Evolutionary conservation across 2,888 invertebrate genomes (phyloP).

Genomic region (Anaspis maculata): DNA sequence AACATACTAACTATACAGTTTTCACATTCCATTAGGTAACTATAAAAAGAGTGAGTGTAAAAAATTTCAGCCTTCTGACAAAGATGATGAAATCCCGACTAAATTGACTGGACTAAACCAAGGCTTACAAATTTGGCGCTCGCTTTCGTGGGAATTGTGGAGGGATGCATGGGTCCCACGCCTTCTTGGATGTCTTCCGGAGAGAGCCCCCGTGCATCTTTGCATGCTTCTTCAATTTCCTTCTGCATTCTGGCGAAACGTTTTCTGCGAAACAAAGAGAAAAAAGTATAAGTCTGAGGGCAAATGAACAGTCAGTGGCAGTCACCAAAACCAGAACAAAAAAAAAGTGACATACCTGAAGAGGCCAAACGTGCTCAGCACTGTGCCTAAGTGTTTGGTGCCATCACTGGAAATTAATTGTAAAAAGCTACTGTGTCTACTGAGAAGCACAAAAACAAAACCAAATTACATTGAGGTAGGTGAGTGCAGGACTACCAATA

Average conservation of each 20-base stretch:
- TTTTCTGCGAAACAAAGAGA: conserved; percentile 59
- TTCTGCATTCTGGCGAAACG: conserved; percentile 80
- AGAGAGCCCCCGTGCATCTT: conserved; percentile 54
- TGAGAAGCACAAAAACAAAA: conserved; percentile 13
- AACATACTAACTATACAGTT: too few species aligned
- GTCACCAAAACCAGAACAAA: conserved; percentile 1
- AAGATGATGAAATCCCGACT: conserved; percentile 1
- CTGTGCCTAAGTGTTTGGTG: conserved; percentile 60
- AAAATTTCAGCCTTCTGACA: background rate
- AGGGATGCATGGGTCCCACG: conserved; percentile 29
- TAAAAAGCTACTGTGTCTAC: conserved; percentile 19
- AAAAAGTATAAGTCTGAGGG: too few species aligned
- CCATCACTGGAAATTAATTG: conserved; percentile 59
- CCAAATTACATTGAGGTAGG: conserved; percentile 2
- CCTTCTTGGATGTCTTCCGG: conserved; percentile 46
- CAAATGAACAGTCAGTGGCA: too few species aligned
- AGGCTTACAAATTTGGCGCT: conserved; percentile 69
- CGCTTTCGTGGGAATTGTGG: conserved; percentile 59
- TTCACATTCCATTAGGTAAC: too few species aligned
- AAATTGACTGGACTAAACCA: background rate
- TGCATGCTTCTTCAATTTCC: conserved; percentile 87
- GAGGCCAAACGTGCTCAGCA: conserved; percentile 62
- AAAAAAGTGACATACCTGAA: conserved; percentile 56
- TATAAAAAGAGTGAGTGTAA: too few species aligned
- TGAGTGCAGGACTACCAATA: too few species aligned